A percentile compares a stretch with the other conserved stretches of the same genome.
These are phyloP conservation scores for Villa cingulata DNA, from an alignment of 2,888 invertebrate species.

Conservation along the genomic window DNA sequence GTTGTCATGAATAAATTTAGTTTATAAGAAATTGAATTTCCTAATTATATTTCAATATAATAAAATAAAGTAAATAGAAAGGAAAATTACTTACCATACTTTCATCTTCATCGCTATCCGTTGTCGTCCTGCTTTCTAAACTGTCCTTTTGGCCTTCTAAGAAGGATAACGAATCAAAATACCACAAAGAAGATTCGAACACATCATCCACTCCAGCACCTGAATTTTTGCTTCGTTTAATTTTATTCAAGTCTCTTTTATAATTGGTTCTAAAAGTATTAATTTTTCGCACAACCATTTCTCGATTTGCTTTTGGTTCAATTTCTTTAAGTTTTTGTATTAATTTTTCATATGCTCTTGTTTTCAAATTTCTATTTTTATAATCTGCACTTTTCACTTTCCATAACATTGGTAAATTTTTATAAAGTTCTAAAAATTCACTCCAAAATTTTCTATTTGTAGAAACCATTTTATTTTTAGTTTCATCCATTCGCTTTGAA, in stretches of 20 bases:
- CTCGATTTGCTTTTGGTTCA: conserved; percentile 10
- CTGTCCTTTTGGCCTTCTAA: neutral
- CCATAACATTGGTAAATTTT: conserved; percentile 14
- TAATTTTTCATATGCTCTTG: conserved; percentile 12
- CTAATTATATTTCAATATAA: too few species aligned
- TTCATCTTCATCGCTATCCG: too few species aligned
- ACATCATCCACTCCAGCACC: neutral
- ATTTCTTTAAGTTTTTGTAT: conserved; percentile 10
- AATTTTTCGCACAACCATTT: conserved; percentile 4
- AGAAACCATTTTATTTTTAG: too few species aligned
- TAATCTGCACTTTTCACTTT: conserved; percentile 13
- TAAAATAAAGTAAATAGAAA: too few species aligned
- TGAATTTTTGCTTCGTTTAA: neutral
- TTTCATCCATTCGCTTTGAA: too few species aligned
- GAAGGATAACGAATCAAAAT: neutral
- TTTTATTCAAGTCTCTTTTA: neutral
- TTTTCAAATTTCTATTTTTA: conserved; percentile 12
- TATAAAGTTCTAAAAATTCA: conserved; percentile 14
- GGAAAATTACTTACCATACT: too few species aligned
- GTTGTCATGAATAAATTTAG: too few species aligned
- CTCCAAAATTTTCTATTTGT: too few species aligned
- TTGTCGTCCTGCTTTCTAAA: too few species aligned
- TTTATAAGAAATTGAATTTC: too few species aligned
- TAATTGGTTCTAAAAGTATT: neutral
- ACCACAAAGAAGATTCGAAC: neutral